phyloP scores from a whole-genome alignment of 2,797 vertebrate genomes.

The Fringilla coelebs region DNA sequence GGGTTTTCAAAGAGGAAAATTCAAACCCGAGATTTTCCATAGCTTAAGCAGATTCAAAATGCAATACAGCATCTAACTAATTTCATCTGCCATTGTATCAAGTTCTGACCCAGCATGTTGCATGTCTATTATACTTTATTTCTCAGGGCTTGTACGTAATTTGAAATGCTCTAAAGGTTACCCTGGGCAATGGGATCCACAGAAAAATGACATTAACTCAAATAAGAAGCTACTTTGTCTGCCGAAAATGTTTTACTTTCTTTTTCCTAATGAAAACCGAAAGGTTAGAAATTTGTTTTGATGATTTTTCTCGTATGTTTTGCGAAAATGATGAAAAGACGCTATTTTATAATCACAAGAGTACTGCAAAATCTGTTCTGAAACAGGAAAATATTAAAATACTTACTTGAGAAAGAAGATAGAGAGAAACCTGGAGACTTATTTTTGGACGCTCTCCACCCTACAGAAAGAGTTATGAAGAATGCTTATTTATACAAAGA shows the following conservation, averaged over 20 bases:
- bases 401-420: conserved; percentile 95
- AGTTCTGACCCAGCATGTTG: background rate
- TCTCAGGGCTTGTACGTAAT: background rate
- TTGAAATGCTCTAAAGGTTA: background rate
- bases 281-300: background rate
- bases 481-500: background rate
- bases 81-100: background rate
- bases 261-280: background rate
- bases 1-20: background rate
- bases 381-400: background rate
- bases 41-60: background rate
- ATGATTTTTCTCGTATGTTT: background rate
- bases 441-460: conserved; percentile 90
- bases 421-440: conserved; percentile 93
- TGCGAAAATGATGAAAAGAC: background rate
- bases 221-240: background rate
- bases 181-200: background rate
- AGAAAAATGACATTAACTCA: background rate
- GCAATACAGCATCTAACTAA: background rate
- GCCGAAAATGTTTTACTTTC: background rate
- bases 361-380: background rate
- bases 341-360: background rate
- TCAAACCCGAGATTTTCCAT: background rate
- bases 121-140: accelerated
- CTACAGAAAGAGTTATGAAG: conserved; percentile 62